These are phyloP conservation scores for Drosophila ambigua DNA, from an alignment of 1,140 invertebrate genomes.

Conservation along the genomic window DNA sequence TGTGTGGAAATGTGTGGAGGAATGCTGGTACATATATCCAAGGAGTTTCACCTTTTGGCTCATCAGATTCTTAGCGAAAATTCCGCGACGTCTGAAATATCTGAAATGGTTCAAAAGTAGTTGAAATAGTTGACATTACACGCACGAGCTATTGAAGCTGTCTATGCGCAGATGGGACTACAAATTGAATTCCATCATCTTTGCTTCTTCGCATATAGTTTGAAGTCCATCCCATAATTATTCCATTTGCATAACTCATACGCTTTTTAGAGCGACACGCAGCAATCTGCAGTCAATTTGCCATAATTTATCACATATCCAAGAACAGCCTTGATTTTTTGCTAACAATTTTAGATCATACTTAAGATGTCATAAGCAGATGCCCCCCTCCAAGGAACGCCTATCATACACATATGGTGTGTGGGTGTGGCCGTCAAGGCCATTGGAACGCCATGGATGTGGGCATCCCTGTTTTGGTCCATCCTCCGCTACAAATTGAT, in stretches of 20 bases:
- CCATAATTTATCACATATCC: conserved; percentile 60
- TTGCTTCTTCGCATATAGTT: not conserved
- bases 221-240: not conserved
- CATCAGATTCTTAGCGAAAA: no score
- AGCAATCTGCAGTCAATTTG: conserved; percentile 56
- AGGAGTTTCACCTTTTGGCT: no score
- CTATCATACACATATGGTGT: conserved; percentile 17
- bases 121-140: no score
- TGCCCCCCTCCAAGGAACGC: conserved; percentile 25
- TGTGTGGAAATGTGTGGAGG: no score
- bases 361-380: conserved; percentile 79
- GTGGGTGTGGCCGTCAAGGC: conserved; percentile 63
- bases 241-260: conserved; percentile 31
- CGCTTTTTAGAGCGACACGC: conserved; percentile 25
- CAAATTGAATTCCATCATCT: not conserved
- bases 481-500: conserved; percentile 74
- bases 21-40: no score
- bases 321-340: conserved; percentile 20
- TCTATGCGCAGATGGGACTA: no score
- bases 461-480: conserved; percentile 37
- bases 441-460: not conserved
- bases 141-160: no score
- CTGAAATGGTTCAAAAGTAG: no score
- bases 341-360: conserved; percentile 32
- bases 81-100: no score